Base-by-base conservation (phyloP, 1,140 invertebrate genomes). In the Drepana arcuata region DNA sequence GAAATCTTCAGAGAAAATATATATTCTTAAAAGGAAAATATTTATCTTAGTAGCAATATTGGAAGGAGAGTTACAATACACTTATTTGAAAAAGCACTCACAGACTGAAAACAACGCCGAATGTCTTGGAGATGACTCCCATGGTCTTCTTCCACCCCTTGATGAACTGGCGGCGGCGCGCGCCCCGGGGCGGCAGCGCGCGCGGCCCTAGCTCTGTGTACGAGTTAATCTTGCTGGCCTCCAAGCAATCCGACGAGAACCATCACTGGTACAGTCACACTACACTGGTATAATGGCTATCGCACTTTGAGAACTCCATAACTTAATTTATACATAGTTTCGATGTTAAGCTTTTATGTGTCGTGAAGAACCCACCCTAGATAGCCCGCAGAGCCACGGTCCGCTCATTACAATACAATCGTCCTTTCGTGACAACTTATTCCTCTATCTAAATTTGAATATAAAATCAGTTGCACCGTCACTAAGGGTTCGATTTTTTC, bases 91-190 rank as follows among this genome's bases (percentile, higher is more conserved):
- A 21, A 9, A 21, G 18, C 2, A 90, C 89, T 90, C 81, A 91
- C 89, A 91, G 88, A 81, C 87, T 89, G 85, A 89, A 91, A 63
- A 91, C 85, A 55, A 90, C 88, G 67, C 89, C 88, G 45, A 90
- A 86, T 34, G 89, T 89, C 69, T 90, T 91, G 33, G 89, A 89
- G 50, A 91, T 86, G 63, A 90, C 87, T 47, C 89, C 89, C 88
- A 90, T 89, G 56, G 68, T 86, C 55, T 79, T 80, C 67, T 80
- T 82, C 78, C 73, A 78, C 41, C 78, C 78, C 59, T 80, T 82
- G 61, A 80, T 64, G 60, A 80, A 73, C 58, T 74, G 70, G 59
- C 75, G 73, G 45, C 74, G 75, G 63, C 74, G 78, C 49, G 56
- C 62, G 63, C 73, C 72, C 9, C 64, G 64, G 59, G 64, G 56